phyloP scores from a whole-genome alignment of 2,797 vertebrate genomes.

The Sciurus carolinensis region DNA sequence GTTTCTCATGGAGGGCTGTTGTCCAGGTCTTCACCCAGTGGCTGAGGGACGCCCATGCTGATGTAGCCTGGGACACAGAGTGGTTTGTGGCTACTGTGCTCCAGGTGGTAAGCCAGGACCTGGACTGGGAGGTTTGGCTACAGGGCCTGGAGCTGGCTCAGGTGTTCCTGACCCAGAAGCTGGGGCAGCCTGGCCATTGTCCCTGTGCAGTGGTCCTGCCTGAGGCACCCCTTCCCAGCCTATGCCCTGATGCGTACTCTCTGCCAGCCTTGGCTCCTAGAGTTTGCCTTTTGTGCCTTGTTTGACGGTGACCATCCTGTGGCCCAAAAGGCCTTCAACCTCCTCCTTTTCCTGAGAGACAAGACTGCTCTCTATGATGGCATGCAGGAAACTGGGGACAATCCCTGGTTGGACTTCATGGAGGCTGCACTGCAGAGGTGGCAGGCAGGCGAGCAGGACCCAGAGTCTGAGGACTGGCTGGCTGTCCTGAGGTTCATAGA shows the following conservation, averaged over 20 bases:
- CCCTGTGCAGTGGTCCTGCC: conserved; percentile 80
- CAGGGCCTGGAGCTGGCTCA: conserved; percentile 93
- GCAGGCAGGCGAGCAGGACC: conserved; percentile 72
- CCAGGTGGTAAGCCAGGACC: conserved; percentile 90
- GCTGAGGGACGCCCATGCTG: conserved; percentile 89
- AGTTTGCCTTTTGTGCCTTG: conserved; percentile 91
- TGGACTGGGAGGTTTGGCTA: conserved; percentile 98
- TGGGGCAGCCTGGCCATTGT: conserved; percentile 75
- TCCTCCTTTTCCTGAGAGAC: conserved; percentile 90
- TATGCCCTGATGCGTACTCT: conserved; percentile 83
- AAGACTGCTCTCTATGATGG: conserved; percentile 51
- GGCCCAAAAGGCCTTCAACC: conserved; percentile 93
- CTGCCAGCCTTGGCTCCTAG: conserved; percentile 89
- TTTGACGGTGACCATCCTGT: conserved; percentile 96
- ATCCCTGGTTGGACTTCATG: background rate
- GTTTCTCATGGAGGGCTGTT: conserved; percentile 95
- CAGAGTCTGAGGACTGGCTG: conserved; percentile 79
- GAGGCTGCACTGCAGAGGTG: conserved; percentile 82
- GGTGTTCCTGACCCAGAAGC: conserved; percentile 88
- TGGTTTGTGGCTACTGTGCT: conserved; percentile 90
- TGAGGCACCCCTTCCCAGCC: accelerated
- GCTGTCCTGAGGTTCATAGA: conserved; percentile 86
- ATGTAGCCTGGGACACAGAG: conserved; percentile 82
- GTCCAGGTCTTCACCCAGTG: conserved; percentile 92
- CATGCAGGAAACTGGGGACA: background rate